Conservation (phyloP, 2,888 invertebrate species). For the Lottia gigantea region DNA sequence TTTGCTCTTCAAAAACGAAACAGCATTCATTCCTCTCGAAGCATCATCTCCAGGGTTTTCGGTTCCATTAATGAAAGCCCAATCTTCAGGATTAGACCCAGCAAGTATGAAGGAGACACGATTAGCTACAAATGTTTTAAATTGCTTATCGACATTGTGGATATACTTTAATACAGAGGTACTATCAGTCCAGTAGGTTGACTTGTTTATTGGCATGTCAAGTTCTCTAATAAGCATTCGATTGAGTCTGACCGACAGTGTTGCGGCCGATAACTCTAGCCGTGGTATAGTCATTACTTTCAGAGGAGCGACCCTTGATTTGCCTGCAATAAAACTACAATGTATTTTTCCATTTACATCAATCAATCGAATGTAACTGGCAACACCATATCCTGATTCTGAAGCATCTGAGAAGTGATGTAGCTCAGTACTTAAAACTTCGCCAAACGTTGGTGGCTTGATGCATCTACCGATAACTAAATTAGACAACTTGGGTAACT, state of each 20-base stretch:
- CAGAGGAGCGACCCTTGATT: constrained; percentile 18
- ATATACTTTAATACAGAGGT: constrained; percentile 16
- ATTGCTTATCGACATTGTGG: constrained; percentile 10
- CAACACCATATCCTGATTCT: constrained; percentile 15
- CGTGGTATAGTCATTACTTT: constrained; percentile 17
- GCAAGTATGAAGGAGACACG: constrained; percentile 3
- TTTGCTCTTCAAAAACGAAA: background rate
- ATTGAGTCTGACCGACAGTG: constrained; percentile 9
- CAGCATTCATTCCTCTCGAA: background rate
- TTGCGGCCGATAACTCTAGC: constrained; percentile 19
- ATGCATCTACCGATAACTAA: constrained; percentile 12
- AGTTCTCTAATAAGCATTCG: constrained; percentile 1
- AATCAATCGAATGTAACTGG: constrained; percentile 14
- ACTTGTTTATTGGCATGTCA: constrained; percentile 1
- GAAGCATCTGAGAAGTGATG: constrained; percentile 23
- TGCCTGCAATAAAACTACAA: constrained; percentile 13
- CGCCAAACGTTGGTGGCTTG: background rate
- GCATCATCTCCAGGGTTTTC: constrained; percentile 11
- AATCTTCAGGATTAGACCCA: constrained; percentile 5
- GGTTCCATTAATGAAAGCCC: background rate
- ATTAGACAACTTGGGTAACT: background rate
- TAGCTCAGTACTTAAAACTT: background rate
- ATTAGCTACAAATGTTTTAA: constrained; percentile 20
- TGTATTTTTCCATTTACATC: constrained; percentile 12
- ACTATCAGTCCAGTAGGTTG: constrained; percentile 19